A percentile compares a stretch with the other conserved stretches of the same genome.
These are phyloP conservation scores for Vespertilio murinus DNA, from an alignment of 2,797 vertebrate genomes.

Conservation along the genomic window DNA sequence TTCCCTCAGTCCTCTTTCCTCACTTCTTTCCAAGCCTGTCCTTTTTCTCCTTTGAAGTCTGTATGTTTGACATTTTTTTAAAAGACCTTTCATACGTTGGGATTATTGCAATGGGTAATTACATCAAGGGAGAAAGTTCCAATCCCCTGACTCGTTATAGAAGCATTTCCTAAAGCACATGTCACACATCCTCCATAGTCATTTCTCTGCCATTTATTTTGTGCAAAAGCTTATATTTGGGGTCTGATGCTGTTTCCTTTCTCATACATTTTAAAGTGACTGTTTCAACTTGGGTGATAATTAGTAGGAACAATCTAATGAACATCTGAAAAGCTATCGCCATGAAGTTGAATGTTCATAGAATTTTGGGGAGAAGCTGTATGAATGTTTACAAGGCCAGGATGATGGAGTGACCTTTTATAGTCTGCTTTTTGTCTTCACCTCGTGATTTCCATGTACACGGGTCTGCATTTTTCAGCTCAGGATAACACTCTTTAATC, in stretches of 20 bases:
- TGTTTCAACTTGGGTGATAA: background rate
- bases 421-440: background rate
- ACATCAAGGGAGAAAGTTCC: background rate
- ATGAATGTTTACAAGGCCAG: background rate
- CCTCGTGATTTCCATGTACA: background rate
- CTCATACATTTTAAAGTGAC: constrained; percentile 1
- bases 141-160: constrained; percentile 4
- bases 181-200: background rate
- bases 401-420: background rate
- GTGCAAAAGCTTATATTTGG: background rate
- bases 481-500: background rate
- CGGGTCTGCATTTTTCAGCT: background rate
- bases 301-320: background rate
- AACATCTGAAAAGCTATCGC: background rate
- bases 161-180: constrained; percentile 35
- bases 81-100: constrained; percentile 18
- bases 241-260: background rate
- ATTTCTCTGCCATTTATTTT: constrained; percentile 38
- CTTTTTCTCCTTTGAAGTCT: constrained; percentile 42
- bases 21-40: background rate
- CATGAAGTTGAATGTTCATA: background rate
- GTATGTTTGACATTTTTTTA: background rate
- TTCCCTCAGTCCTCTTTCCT: background rate
- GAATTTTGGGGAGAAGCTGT: background rate
- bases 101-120: background rate